These are phyloP conservation scores for Chauna torquata DNA, from an alignment of 2,113 vertebrate species.

Conservation along the genomic window DNA sequence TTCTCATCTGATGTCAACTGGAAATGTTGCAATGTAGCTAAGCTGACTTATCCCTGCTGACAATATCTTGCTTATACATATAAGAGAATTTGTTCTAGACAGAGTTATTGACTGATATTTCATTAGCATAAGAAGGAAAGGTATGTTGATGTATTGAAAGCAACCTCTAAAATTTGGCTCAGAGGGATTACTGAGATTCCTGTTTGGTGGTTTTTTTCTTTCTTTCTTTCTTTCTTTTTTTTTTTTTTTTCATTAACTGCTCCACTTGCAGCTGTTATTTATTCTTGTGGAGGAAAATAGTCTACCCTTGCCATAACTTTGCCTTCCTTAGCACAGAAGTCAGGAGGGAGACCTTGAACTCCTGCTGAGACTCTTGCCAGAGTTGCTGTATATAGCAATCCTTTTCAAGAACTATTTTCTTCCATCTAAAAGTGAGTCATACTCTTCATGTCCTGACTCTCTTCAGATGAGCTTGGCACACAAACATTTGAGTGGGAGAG, in stretches of 20 bases:
- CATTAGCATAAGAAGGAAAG: conserved; percentile 9
- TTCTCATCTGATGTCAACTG: background rate
- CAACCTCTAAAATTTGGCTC: background rate
- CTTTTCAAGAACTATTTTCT: background rate
- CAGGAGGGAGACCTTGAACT: background rate
- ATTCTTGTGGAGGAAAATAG: background rate
- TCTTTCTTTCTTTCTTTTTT: background rate
- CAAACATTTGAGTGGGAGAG: background rate
- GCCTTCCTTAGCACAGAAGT: background rate
- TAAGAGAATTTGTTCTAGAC: conserved; percentile 5
- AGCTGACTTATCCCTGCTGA: background rate
- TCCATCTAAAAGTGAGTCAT: background rate
- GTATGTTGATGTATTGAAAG: background rate
- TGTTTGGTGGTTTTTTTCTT: background rate
- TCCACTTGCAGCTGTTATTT: background rate
- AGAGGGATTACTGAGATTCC: background rate
- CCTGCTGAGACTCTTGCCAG: background rate
- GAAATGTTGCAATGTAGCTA: background rate
- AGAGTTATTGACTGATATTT: background rate
- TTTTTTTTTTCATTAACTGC: background rate
- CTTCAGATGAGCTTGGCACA: background rate
- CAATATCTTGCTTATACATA: background rate
- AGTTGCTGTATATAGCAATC: background rate
- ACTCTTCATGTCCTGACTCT: background rate
- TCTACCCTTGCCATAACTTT: background rate